Evolutionary conservation across 2,888 invertebrate genomes (phyloP).

Genomic region (Clivina fossor): DNA sequence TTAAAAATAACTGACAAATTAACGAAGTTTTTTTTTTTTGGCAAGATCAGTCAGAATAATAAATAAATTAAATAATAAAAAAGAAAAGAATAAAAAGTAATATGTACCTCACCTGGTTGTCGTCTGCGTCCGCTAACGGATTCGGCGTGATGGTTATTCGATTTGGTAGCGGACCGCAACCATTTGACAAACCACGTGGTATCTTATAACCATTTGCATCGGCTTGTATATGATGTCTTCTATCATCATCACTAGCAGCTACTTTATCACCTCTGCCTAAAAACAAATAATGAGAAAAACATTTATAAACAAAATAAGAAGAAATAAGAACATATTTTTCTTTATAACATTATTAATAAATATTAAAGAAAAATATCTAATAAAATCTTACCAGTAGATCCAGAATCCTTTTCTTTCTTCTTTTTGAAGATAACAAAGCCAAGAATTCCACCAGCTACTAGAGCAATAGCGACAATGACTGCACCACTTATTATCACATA

Average conservation of each 20-base stretch:
- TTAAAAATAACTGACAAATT: too few relatives aligned
- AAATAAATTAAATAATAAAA: too few relatives aligned
- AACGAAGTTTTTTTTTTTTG: too few relatives aligned
- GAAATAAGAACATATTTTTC: slow-evolving; percentile 20
- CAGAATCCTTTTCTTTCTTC: slow-evolving; percentile 54
- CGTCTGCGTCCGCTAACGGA: slow-evolving; percentile 66
- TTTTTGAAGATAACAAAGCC: slow-evolving; percentile 54
- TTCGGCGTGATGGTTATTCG: slow-evolving; percentile 74
- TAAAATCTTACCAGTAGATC: slow-evolving; percentile 45
- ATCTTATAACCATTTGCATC: slow-evolving; percentile 51
- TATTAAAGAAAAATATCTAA: background rate
- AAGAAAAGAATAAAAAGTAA: slow-evolving; percentile 40
- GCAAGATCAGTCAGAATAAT: too few relatives aligned
- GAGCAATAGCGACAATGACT: slow-evolving; percentile 56
- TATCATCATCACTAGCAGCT: slow-evolving; percentile 46
- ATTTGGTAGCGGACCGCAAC: slow-evolving; percentile 48
- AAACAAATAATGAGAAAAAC: slow-evolving; percentile 10
- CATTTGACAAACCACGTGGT: slow-evolving; percentile 46
- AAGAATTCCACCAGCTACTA: slow-evolving; percentile 48
- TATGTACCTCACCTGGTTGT: slow-evolving; percentile 64
- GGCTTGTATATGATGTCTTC: slow-evolving; percentile 50
- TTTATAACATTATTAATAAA: background rate
- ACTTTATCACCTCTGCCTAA: slow-evolving; percentile 44
- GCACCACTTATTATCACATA: slow-evolving; percentile 63
- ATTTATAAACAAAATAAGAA: slow-evolving; percentile 24